Evolutionary conservation across 2,888 invertebrate genomes (phyloP).

Genomic region (Ormia ochracea): DNA sequence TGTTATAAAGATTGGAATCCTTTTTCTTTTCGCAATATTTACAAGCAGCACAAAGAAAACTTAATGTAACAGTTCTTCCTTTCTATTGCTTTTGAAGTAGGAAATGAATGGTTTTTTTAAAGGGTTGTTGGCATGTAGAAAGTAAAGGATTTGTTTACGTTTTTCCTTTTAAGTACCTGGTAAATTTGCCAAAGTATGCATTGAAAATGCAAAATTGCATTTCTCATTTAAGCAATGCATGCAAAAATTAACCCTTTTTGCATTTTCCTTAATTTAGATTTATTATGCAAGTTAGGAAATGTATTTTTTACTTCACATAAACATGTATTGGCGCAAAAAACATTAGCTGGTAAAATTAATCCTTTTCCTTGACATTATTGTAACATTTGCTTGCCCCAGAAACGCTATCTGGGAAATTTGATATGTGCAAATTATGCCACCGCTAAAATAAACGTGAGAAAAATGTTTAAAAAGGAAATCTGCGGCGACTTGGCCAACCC

Average conservation of each 20-base stretch:
- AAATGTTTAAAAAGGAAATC: constrained; percentile 27
- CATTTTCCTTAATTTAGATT: constrained; percentile 52
- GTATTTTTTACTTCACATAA: neutral
- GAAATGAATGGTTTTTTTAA: constrained; percentile 15
- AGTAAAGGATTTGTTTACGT: neutral
- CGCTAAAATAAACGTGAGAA: constrained; percentile 58
- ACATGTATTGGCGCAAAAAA: constrained; percentile 59
- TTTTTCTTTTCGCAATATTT: constrained; percentile 54
- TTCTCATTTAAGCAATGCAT: constrained; percentile 28
- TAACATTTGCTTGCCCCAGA: constrained; percentile 30
- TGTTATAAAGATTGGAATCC: constrained; percentile 43
- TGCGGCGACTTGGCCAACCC: neutral
- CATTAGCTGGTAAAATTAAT: constrained; percentile 65
- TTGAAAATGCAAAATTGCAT: constrained; percentile 33
- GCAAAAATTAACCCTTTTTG: constrained; percentile 53
- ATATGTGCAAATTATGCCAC: constrained; percentile 60
- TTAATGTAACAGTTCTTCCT: neutral
- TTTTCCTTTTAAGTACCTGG: constrained; percentile 4
- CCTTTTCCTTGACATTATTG: constrained; percentile 59
- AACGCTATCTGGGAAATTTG: constrained; percentile 47
- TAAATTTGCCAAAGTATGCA: neutral
- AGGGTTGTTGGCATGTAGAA: constrained; percentile 23
- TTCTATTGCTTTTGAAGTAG: neutral
- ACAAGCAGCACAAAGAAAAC: constrained; percentile 42
- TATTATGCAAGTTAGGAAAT: constrained; percentile 21